These are phyloP conservation scores for Crocuta crocuta DNA, from an alignment of 2,113 vertebrate genomes.

Conservation along the genomic window DNA sequence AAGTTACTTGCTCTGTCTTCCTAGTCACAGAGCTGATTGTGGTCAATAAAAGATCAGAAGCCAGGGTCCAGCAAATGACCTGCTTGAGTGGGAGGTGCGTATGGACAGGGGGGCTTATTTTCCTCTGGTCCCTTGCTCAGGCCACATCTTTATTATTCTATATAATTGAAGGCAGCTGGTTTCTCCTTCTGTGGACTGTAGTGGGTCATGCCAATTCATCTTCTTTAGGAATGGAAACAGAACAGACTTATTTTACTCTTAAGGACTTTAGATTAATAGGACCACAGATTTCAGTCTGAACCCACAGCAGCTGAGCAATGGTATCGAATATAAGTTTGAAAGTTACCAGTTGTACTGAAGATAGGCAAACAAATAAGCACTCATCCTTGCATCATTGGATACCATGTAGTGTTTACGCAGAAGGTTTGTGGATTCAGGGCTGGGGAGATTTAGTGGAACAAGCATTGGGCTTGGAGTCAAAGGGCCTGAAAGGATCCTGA, in stretches of 20 bases:
- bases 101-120: not conserved
- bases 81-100: rapidly evolving
- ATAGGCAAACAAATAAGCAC: not conserved
- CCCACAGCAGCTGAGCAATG: not conserved
- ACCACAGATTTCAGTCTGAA: not conserved
- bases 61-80: not conserved
- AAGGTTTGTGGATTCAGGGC: not conserved
- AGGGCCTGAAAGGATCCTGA: not conserved
- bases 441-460: not conserved
- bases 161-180: rapidly evolving
- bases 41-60: not conserved
- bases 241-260: too few species aligned
- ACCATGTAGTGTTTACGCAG: not conserved
- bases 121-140: too few species aligned
- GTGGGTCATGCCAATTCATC: not conserved
- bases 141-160: not conserved
- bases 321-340: not conserved
- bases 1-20: not conserved
- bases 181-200: not conserved
- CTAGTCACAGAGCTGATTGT: not conserved
- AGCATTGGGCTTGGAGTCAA: not conserved
- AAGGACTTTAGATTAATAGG: not conserved
- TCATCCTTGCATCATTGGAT: not conserved
- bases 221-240: not conserved
- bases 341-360: not conserved